phyloP scores from a whole-genome alignment of 2,797 vertebrate genomes.

The Platalea minor region DNA sequence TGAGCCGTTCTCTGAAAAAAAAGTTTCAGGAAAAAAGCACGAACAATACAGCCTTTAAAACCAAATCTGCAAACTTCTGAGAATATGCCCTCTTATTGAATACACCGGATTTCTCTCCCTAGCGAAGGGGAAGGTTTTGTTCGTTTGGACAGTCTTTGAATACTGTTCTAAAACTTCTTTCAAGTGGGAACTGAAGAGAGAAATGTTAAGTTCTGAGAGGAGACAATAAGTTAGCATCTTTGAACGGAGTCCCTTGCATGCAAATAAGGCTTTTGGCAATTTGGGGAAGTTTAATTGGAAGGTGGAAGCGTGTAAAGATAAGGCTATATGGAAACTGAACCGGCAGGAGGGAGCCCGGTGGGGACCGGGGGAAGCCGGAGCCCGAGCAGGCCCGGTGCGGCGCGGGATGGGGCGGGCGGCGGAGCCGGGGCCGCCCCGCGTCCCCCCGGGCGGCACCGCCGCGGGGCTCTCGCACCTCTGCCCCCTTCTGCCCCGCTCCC shows the following conservation, averaged over 20 bases:
- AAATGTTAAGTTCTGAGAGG: conserved; percentile 64
- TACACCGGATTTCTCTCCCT: conserved; percentile 68
- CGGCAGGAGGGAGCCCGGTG: neutral
- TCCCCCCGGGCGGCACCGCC: neutral
- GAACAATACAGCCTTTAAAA: conserved; percentile 64
- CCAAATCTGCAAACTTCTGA: conserved; percentile 62
- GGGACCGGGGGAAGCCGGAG: neutral
- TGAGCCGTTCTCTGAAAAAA: neutral
- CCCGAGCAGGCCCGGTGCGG: neutral
- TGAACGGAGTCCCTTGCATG: conserved; percentile 57
- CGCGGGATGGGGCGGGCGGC: neutral
- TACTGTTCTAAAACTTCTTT: conserved; percentile 66
- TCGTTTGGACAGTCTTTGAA: conserved; percentile 67
- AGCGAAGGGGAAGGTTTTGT: conserved; percentile 61
- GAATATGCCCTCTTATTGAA: conserved; percentile 60
- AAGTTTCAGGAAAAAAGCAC: conserved; percentile 24
- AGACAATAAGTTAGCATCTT: conserved; percentile 68
- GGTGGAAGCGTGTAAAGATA: conserved; percentile 41
- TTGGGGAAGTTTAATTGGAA: conserved; percentile 53
- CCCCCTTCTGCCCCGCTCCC: neutral
- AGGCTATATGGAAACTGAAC: neutral
- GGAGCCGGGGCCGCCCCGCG: neutral
- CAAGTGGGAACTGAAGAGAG: conserved; percentile 64
- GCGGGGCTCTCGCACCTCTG: neutral
- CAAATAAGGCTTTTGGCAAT: conserved; percentile 60